Evolutionary conservation across 2,797 vertebrate genomes (phyloP), one percentile per base, ranked within the genome.

Genomic region (Ara ararauna): DNA sequence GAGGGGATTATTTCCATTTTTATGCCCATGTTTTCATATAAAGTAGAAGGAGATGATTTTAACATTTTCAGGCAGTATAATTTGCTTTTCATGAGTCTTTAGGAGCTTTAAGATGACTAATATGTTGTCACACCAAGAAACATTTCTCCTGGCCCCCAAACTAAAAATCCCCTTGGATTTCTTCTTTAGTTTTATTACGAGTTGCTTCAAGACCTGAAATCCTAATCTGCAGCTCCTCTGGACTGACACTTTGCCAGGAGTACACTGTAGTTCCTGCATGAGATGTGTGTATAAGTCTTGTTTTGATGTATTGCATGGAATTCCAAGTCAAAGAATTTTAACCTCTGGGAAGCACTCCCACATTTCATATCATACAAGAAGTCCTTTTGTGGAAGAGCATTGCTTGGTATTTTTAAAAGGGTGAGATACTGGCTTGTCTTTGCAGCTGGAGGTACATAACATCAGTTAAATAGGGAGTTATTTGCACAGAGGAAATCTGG

Each of bases 1-100:
- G 84, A 77, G 40, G 84, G 84, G 90, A 93, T 96, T 96, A 94
- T 92, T 96, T 96, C 86, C 68, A 83, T 94, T 96, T 94, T 93
- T 92, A 90, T 75, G 56, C 56, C 36, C 13, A 21, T 26, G 56
- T 14, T 87, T 75, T 89, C 90, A 58, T 32, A 42, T 56, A 70
- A 92, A 94, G 70, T 67, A 79, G 27, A 47, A 76, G 44, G 27
- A 78, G 30, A 89, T 14, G 12, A 70, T 93, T 95, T 85, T 85
- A 90, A 74, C 61, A 45, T 89, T 96, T 93, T 54, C 34, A 91
- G 92, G 54, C 84, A 71, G n/a, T 71, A 40, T 38, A 60, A 85
- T 66, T 88, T 88, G 85, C 82, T 76, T 92, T 85, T 90, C 45
- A 32, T 72, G 56, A 83, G 60, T 70, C 44, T 84, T 54, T 87